phyloP scores from a whole-genome alignment of 1,140 invertebrate species.

The Tenebrio molitor region DNA sequence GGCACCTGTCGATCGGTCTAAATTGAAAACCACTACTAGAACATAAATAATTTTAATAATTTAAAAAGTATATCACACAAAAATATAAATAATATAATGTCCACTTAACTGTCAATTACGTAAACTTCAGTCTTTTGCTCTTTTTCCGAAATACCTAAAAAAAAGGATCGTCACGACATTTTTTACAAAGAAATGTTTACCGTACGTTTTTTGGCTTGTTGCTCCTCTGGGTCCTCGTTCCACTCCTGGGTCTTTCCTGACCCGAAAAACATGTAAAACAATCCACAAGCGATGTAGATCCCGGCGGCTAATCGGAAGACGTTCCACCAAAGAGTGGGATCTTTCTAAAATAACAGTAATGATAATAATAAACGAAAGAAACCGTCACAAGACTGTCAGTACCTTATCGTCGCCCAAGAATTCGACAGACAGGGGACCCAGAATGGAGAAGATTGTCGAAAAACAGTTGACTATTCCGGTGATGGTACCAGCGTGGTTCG shows the following conservation, averaged over 20 bases:
- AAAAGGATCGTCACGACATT: too few relatives aligned
- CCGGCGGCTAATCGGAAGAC: slow-evolving; percentile 71
- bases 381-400: not conserved
- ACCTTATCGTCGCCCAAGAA: slow-evolving; percentile 8
- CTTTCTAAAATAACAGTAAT: slow-evolving; percentile 32
- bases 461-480: slow-evolving; percentile 82
- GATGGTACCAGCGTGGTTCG: slow-evolving; percentile 76
- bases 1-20: too few relatives aligned
- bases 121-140: slow-evolving; percentile 25
- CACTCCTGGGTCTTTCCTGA: slow-evolving; percentile 65
- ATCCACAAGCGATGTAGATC: slow-evolving; percentile 68
- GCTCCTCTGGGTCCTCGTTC: slow-evolving; percentile 57
- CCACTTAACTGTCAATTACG: not conserved
- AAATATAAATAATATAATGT: slow-evolving; percentile 9
- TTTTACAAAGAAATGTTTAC: too few relatives aligned
- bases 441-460: slow-evolving; percentile 77
- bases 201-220: too few relatives aligned
- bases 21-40: too few relatives aligned
- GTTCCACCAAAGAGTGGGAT: slow-evolving; percentile 68
- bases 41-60: too few relatives aligned
- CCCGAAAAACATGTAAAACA: slow-evolving; percentile 69
- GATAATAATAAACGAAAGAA: not conserved
- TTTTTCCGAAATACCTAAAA: too few relatives aligned
- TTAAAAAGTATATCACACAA: too few relatives aligned
- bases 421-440: slow-evolving; percentile 69